Evolutionary conservation across 53 echinoderm and acorn worm species (phyloP).

Genomic region (Echinarachnius parma): DNA sequence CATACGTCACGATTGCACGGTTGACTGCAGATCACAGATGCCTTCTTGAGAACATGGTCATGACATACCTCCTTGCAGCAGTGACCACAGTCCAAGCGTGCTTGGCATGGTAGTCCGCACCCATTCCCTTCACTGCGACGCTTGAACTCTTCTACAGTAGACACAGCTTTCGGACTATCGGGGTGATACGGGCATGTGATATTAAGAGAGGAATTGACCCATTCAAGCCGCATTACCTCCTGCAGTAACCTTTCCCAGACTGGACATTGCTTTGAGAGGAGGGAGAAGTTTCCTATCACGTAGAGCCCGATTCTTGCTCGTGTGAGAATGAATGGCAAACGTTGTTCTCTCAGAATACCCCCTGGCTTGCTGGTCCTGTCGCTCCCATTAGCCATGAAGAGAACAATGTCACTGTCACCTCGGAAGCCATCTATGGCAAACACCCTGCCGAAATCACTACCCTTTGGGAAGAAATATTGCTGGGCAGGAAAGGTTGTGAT

Average conservation of each 20-base stretch:
- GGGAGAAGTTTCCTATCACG: slow-evolving; percentile 51
- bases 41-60: slow-evolving; percentile 22
- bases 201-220: slow-evolving; percentile 11
- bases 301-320: slow-evolving; percentile 61
- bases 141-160: slow-evolving; percentile 34
- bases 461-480: slow-evolving; percentile 17
- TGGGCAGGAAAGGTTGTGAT: slow-evolving; percentile 47
- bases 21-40: slow-evolving; percentile 4
- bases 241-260: slow-evolving; percentile 31
- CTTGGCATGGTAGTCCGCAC: slow-evolving; percentile 60
- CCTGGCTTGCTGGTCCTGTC: slow-evolving; percentile 52
- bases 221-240: slow-evolving; percentile 9
- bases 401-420: slow-evolving; percentile 61
- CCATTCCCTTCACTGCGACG: slow-evolving; percentile 45
- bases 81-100: slow-evolving; percentile 65
- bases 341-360: slow-evolving; percentile 36
- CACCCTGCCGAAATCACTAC: slow-evolving; percentile 32
- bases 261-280: slow-evolving; percentile 29
- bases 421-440: slow-evolving; percentile 56
- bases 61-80: slow-evolving; percentile 48
- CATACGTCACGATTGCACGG: slow-evolving; percentile 27
- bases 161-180: slow-evolving; percentile 13
- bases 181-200: slow-evolving; percentile 24
- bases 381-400: slow-evolving; percentile 54
- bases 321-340: slow-evolving; percentile 44